Evolutionary conservation across 2,888 invertebrate species (phyloP).

Genomic region (Pecten maximus): DNA sequence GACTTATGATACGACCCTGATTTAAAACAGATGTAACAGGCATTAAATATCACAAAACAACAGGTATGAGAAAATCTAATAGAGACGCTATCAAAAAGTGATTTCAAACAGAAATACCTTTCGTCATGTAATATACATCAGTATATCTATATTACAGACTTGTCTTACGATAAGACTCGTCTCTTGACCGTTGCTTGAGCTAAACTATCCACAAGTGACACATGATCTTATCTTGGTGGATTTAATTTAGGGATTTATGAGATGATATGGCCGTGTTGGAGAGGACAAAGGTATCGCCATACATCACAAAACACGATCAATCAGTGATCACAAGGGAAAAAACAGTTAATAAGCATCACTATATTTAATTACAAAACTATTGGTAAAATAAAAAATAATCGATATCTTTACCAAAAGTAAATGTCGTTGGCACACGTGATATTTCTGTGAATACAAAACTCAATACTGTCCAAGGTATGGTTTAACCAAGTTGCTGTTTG

Average conservation of each 20-base stretch:
- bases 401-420: neutral
- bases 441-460: no score
- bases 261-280: neutral
- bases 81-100: neutral
- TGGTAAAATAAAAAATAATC: neutral
- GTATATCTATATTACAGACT: neutral
- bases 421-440: neutral
- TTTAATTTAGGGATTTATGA: neutral
- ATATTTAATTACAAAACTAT: neutral
- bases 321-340: neutral
- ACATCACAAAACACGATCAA: neutral
- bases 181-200: neutral
- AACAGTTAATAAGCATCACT: no score
- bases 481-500: no score
- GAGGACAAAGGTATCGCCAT: neutral
- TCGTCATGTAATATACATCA: neutral
- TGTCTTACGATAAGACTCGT: neutral
- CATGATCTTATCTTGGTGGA: neutral
- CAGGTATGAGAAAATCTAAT: neutral
- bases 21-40: neutral
- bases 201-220: neutral
- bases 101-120: neutral
- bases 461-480: no score
- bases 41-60: neutral
- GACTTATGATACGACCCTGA: no score